Percentiles rank a stretch among this genome's conserved stretches.
Evolutionary conservation across 2,797 vertebrate species (phyloP).

Genomic region (Hipposideros larvatus): DNA sequence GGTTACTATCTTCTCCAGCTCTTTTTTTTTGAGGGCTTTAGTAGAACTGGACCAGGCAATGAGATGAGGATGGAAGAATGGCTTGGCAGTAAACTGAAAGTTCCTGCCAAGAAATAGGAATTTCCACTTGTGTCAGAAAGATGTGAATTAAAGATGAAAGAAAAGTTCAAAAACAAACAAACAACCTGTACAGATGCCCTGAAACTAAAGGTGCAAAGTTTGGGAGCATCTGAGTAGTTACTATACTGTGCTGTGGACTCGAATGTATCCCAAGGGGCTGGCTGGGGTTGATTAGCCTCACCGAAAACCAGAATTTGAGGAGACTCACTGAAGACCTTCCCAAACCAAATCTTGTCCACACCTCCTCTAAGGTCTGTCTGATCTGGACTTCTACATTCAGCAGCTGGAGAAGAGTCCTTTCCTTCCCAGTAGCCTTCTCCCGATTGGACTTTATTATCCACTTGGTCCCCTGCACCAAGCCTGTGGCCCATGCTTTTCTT

Average conservation of each 20-base stretch:
- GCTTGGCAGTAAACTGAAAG: constrained; percentile 50
- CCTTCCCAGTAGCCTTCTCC: not conserved
- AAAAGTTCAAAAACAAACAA: constrained; percentile 15
- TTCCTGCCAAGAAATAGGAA: constrained; percentile 55
- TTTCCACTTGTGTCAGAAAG: constrained; percentile 55
- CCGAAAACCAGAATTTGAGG: constrained; percentile 29
- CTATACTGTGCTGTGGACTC: not conserved
- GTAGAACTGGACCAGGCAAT: constrained; percentile 34
- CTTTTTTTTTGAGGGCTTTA: not conserved
- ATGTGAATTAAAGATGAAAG: constrained; percentile 59
- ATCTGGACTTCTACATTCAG: not conserved
- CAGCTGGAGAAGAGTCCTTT: not conserved
- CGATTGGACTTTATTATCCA: accelerated
- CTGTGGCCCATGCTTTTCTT: not conserved
- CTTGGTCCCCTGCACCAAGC: too few relatives aligned
- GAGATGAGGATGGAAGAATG: constrained; percentile 56
- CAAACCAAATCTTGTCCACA: not conserved
- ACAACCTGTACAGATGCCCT: not conserved
- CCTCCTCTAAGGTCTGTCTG: not conserved
- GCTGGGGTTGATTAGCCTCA: not conserved
- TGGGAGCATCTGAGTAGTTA: not conserved
- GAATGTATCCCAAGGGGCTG: not conserved
- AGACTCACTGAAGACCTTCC: not conserved
- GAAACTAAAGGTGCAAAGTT: not conserved
- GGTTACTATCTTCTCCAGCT: constrained; percentile 35